A percentile compares a stretch with the other conserved stretches of the same genome.
phyloP scores from a whole-genome alignment of 2,888 invertebrate species.

The Conistra vaccinii region DNA sequence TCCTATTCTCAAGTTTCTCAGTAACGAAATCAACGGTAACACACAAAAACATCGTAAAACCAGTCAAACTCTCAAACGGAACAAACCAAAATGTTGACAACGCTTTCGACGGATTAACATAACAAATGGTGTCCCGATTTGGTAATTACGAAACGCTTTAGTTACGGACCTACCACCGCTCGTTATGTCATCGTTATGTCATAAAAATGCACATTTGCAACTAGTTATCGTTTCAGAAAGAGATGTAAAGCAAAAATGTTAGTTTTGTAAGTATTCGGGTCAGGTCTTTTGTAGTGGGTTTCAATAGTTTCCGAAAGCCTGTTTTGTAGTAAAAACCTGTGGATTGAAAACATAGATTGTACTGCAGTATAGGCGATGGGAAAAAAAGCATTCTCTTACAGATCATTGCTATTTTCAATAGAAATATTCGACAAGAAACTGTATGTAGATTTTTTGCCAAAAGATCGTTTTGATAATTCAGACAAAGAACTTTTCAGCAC shows the following conservation, averaged over 20 bases:
- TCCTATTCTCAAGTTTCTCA: background rate
- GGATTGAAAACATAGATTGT: background rate
- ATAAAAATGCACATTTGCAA: constrained; percentile 53
- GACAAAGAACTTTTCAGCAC: background rate
- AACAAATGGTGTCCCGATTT: constrained; percentile 68
- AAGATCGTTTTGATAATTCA: no score
- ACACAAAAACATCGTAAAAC: constrained; percentile 14
- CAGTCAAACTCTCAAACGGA: constrained; percentile 14
- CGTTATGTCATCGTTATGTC: constrained; percentile 49
- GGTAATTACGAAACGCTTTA: constrained; percentile 63
- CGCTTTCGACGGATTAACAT: constrained; percentile 67
- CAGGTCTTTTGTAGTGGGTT: constrained; percentile 27
- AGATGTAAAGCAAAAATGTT: background rate
- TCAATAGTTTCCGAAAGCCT: constrained; percentile 14
- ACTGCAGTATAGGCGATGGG: no score
- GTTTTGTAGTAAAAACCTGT: background rate
- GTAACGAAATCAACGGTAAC: background rate
- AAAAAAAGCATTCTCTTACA: background rate
- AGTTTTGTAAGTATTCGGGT: constrained; percentile 23
- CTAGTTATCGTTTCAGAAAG: constrained; percentile 21
- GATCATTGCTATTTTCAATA: background rate
- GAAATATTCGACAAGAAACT: background rate
- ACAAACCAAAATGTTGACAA: constrained; percentile 48
- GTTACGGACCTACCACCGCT: constrained; percentile 20
- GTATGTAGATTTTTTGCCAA: background rate